Percentiles rank a stretch among this genome's conserved stretches.
Evolutionary conservation across 2,113 vertebrate species (phyloP).

Genomic region (Anser cygnoides): DNA sequence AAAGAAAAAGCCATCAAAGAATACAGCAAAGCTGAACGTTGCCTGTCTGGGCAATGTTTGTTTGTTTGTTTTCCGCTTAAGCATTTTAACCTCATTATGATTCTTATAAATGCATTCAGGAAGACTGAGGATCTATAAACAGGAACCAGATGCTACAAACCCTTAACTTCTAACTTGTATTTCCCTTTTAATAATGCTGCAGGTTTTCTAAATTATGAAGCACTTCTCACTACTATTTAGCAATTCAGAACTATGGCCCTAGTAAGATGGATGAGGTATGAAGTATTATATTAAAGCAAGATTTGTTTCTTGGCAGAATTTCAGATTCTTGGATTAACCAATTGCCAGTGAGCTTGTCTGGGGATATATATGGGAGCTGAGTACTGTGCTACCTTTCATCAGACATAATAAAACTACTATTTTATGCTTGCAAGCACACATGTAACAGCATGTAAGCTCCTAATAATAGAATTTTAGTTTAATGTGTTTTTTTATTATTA

Average conservation of each 20-base stretch:
- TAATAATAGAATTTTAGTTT: background rate
- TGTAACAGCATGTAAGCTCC: background rate
- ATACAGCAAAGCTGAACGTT: background rate
- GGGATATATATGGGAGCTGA: background rate
- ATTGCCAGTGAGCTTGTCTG: background rate
- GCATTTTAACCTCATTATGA: background rate
- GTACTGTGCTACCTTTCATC: background rate
- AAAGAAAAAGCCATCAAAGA: background rate
- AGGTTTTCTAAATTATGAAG: slow-evolving; percentile 19
- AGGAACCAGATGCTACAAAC: slow-evolving; percentile 37
- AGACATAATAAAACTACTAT: background rate
- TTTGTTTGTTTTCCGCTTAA: background rate
- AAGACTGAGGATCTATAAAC: slow-evolving; percentile 38
- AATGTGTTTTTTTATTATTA: background rate
- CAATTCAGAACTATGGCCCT: background rate
- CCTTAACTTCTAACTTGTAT: background rate
- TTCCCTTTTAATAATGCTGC: background rate
- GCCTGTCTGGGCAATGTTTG: background rate
- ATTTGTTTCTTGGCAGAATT: background rate
- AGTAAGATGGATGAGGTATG: background rate
- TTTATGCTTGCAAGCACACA: background rate
- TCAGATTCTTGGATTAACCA: background rate
- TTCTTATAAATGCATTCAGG: slow-evolving; percentile 11
- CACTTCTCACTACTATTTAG: slow-evolving; percentile 22
- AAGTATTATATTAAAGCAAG: background rate